These are phyloP conservation scores for Magallana nippona DNA, from an alignment of 2,888 invertebrate genomes.

Conservation along the genomic window DNA sequence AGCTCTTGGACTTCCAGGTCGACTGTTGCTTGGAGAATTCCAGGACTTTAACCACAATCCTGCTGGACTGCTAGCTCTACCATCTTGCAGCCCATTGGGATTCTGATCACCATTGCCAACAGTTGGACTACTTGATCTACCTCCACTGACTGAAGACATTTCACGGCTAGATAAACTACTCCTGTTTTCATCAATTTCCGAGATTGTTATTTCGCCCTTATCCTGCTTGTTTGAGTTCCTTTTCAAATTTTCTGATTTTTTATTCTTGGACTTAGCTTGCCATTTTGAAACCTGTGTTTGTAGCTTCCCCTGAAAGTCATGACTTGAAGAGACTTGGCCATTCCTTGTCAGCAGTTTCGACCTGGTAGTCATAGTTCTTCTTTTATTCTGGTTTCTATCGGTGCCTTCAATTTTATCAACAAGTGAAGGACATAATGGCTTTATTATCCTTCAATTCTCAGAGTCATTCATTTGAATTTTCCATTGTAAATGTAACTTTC, in stretches of 20 bases:
- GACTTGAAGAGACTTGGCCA: background rate
- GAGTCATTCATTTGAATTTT: slow-evolving; percentile 14
- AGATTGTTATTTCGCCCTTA: background rate
- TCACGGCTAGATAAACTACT: no score
- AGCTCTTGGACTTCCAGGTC: background rate
- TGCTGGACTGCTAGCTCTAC: background rate
- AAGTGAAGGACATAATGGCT: background rate
- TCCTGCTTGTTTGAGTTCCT: background rate
- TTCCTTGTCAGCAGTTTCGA: background rate
- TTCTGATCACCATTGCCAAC: background rate
- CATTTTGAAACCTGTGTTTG: no score
- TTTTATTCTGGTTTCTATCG: background rate
- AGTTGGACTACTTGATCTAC: background rate
- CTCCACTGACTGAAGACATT: background rate
- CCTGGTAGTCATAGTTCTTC: background rate
- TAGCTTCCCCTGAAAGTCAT: no score
- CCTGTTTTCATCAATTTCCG: background rate
- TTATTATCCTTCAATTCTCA: background rate
- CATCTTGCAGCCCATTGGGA: background rate
- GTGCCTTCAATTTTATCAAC: background rate
- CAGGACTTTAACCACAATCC: slow-evolving; percentile 8
- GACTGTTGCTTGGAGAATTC: background rate
- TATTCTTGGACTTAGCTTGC: background rate
- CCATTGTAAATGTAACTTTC: slow-evolving; percentile 16
- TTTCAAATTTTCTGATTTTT: background rate